These are phyloP conservation scores for Yponomeuta plumbellus DNA, from an alignment of 2,888 invertebrate species.

Conservation along the genomic window DNA sequence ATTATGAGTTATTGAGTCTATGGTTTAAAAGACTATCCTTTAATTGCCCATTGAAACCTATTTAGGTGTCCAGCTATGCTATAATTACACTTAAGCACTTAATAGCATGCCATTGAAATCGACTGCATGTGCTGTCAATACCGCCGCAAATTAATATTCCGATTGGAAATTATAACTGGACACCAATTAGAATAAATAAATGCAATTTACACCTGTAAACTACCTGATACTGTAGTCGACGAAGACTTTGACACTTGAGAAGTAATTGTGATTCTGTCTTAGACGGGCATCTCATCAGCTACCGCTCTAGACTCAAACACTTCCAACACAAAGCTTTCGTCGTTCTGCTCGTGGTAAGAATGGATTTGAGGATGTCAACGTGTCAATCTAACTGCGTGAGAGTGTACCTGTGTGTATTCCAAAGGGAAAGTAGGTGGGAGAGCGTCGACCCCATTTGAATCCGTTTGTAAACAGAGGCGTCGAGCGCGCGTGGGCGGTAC, in stretches of 20 bases:
- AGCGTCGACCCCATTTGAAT: conserved; percentile 46
- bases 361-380: not conserved
- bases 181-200: not conserved
- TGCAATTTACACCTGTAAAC: not conserved
- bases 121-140: conserved; percentile 16
- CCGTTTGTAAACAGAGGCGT: conserved; percentile 31
- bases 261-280: too few relatives aligned
- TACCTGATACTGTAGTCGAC: not conserved
- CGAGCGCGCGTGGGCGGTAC: conserved; percentile 21
- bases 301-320: too few relatives aligned
- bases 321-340: too few relatives aligned
- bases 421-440: conserved; percentile 55
- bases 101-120: not conserved
- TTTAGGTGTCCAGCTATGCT: not conserved
- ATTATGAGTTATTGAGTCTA: too few relatives aligned
- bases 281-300: too few relatives aligned
- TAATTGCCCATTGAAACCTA: not conserved
- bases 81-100: not conserved
- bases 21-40: not conserved
- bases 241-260: not conserved
- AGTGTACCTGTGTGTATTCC: not conserved
- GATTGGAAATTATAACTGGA: not conserved
- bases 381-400: not conserved
- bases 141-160: not conserved
- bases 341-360: too few relatives aligned